These are phyloP conservation scores for Ataeniobius toweri DNA, from an alignment of 2,797 vertebrate genomes.

Conservation along the genomic window DNA sequence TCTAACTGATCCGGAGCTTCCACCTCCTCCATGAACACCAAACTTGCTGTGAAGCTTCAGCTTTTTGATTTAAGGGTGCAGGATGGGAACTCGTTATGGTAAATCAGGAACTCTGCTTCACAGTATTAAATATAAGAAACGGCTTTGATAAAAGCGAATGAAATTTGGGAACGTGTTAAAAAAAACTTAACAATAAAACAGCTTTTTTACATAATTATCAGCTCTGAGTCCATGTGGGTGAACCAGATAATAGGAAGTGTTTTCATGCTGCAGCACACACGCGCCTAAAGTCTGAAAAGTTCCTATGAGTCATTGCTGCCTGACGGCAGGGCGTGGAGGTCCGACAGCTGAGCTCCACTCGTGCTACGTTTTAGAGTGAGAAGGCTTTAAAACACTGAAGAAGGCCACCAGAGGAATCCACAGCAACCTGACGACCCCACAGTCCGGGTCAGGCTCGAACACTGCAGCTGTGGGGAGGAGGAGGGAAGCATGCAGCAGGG, in stretches of 20 bases:
- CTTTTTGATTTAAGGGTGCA: background rate
- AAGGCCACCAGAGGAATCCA: conserved; percentile 52
- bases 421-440: conserved; percentile 1
- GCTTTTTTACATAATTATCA: background rate
- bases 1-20: background rate
- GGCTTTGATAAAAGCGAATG: background rate
- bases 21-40: background rate
- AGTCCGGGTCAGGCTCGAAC: conserved; percentile 23
- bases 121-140: background rate
- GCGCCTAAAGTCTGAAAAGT: conserved; percentile 10
- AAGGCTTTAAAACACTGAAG: conserved; percentile 44
- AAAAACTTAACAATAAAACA: background rate
- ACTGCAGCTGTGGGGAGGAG: conserved; percentile 9
- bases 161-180: background rate
- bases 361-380: conserved; percentile 1
- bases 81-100: background rate
- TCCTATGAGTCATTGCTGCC: conserved; percentile 33
- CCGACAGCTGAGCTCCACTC: conserved; percentile 13
- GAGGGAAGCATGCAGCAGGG: conserved; percentile 45
- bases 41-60: background rate
- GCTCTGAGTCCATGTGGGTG: conserved; percentile 20
- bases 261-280: conserved; percentile 8
- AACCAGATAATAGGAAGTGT: conserved; percentile 11
- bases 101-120: background rate
- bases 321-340: conserved; percentile 13